Evolutionary conservation across 2,797 vertebrate genomes (phyloP), one percentile per base, ranked within the genome.

Genomic region (Psittacula echo): DNA sequence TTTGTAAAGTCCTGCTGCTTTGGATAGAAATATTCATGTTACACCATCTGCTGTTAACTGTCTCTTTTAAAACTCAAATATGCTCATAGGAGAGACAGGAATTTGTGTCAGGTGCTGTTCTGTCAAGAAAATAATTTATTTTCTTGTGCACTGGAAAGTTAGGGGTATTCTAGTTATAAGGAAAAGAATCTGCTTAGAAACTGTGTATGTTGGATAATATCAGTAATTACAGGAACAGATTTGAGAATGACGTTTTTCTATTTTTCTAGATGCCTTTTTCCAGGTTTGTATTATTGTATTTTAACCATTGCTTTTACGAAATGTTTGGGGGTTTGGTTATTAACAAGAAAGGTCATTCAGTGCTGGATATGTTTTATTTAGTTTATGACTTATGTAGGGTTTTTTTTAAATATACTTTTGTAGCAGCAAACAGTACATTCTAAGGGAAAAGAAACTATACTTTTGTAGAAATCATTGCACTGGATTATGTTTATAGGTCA

Each of bases 1-100:
- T 82, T 82, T 22, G 30, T 44, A 23, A 93, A 76, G 81, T 87
- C 77, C 84, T 86, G 74, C 64, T 89, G 71, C 30, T 92, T 83
- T 87, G 78, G 64, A 41, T 16, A 56, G 60, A 82, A 92, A 85
- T 71, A 50, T 54, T 82, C 9, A 3, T 34, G 26, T 87, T 92
- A 50, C 15, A 65, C 75, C 51, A 58, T 80, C 89, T 94, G 75
- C 29, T 76, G 48, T 87, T 85, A 73, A 37, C 17, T 48, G 4
- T 37, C 51, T 87, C 17, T 32, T 58, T 70, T 92, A 77, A 87
- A 93, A 89, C 56, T 92, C 47, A 6, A 34, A 45, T 27, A 6
- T 13, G n/a, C 13, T 34, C 48, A 20, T 1, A 50, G 12, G 17
- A n/a, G 17, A 41, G 53, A 26, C 20, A 24, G 48, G 75, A 85